Base-by-base conservation (phyloP, 2,797 vertebrate species). In the Hapalemur alaotrensis region DNA sequence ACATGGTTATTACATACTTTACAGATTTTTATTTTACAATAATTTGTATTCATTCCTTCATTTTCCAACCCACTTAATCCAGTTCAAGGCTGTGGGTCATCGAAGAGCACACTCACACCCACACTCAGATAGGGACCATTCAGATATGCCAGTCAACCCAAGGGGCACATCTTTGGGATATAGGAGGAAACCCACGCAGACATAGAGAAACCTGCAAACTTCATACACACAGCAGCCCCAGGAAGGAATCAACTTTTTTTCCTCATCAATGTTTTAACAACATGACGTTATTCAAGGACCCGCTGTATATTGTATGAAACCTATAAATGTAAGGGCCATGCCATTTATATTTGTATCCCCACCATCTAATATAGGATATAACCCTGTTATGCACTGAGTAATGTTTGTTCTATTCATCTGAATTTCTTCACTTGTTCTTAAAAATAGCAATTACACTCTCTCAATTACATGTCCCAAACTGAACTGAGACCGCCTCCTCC, bases 371-470 rank as follows among this genome's bases (percentile, higher is more conserved):
- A 63, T 5, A 86, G 48, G 9, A 82, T 67, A 72, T 86, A 65
- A 84, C 20, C 69, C 18, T 52, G 65, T 70, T 78, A 83, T 89
- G n/a, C 65, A 80, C 50, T 69, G 35, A 94, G 50, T 54, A 95
- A 65, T 82, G 25, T 80, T 54, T 89, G 48, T 57, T 65, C 38
- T 80, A 52, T 90, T 75, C 75, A 82, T 78, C 83, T 95, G n/a
- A 76, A 93, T 54, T 91, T 82, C 30, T 95, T 94, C 43, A 90
- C 50, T 86, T 79, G 15, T 22, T 95, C 54, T 91, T 93, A 57
- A 85, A 50, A 92, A 43, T 11, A 79, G 32, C 61, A 67, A 91
- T 79, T 63, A 78, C 20, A 75, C 10, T 35, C 80, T 54, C 69
- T 92, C 73, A 81, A n/a, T 73, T 89, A 93, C 67, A 83, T 46